These are phyloP conservation scores for Diceros bicornis DNA, from an alignment of 2,797 vertebrate species.

Conservation along the genomic window DNA sequence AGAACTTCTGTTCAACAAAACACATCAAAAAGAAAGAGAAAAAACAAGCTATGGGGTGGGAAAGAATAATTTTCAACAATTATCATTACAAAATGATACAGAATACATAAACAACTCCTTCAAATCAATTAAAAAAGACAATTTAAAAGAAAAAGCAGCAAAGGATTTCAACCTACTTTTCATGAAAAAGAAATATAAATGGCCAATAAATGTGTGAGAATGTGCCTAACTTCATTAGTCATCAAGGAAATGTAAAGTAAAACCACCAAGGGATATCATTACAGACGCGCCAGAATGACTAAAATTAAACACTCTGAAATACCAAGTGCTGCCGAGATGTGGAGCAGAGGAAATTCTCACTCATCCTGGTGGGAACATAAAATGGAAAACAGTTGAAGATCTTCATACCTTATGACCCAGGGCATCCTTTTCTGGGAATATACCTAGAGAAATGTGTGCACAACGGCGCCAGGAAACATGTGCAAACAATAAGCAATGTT, in stretches of 20 bases:
- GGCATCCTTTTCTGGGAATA: background rate
- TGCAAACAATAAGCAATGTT: background rate
- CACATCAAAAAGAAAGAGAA: background rate
- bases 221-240: slow-evolving; percentile 27
- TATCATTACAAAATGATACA: background rate
- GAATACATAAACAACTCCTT: background rate
- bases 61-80: background rate
- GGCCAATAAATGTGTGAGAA: background rate
- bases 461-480: background rate
- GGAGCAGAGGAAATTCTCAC: background rate
- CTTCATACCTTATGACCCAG: background rate
- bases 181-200: slow-evolving; percentile 33
- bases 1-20: background rate
- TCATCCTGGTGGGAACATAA: background rate
- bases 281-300: background rate
- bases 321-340: background rate
- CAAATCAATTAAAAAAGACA: slow-evolving; percentile 15
- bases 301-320: background rate
- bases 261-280: background rate
- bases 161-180: background rate
- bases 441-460: background rate
- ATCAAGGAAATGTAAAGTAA: slow-evolving; percentile 49
- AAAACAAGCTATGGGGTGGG: background rate
- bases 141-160: slow-evolving; percentile 42
- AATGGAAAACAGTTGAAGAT: background rate